These are phyloP conservation scores for Eptesicus fuscus DNA, from an alignment of 2,113 vertebrate species.

Conservation along the genomic window DNA sequence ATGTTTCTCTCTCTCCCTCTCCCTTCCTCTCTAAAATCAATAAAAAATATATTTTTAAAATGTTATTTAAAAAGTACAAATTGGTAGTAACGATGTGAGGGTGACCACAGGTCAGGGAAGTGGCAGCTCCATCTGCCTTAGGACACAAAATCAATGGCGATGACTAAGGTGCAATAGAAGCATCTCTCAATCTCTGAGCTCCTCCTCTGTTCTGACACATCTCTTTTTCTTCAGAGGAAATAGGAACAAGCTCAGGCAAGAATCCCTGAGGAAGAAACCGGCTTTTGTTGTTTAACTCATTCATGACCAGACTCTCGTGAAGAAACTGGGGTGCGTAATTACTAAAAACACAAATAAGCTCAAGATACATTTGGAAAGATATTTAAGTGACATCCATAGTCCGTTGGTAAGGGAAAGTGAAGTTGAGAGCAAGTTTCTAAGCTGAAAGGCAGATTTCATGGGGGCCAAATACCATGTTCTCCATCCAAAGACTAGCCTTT, in stretches of 20 bases:
- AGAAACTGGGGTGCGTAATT: neutral
- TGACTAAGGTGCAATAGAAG: slow-evolving; percentile 56
- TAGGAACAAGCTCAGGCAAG: slow-evolving; percentile 38
- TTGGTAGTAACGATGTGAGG: slow-evolving; percentile 1
- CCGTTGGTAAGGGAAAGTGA: neutral
- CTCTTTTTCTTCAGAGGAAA: slow-evolving; percentile 50
- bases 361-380: neutral
- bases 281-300: slow-evolving; percentile 32
- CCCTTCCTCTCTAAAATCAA: too few species aligned
- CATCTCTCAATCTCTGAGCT: slow-evolving; percentile 44
- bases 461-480: neutral
- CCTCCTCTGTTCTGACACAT: slow-evolving; percentile 52
- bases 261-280: neutral
- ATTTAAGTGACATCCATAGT: neutral
- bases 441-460: neutral
- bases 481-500: neutral
- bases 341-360: neutral
- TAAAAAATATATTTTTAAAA: too few species aligned
- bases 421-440: neutral
- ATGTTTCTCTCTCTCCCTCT: too few species aligned
- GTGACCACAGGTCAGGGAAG: neutral
- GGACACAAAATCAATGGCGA: slow-evolving; percentile 13
- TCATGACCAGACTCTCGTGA: neutral
- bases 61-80: too few species aligned
- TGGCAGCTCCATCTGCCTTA: neutral